Percentiles rank a stretch among this genome's conserved stretches.
Evolutionary conservation across 2,888 invertebrate genomes (phyloP).

Genomic region (Metalampra italica): DNA sequence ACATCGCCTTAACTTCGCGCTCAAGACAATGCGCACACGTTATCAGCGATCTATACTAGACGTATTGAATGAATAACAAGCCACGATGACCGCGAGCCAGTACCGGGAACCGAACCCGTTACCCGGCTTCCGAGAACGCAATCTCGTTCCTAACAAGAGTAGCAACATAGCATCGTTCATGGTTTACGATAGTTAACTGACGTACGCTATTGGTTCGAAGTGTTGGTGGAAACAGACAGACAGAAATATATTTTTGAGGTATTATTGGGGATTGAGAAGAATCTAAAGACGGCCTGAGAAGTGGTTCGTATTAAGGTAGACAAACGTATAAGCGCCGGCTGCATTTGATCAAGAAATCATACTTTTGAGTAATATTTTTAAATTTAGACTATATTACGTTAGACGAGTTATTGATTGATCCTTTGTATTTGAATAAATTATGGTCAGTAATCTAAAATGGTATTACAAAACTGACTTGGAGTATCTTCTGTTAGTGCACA

Average conservation of each 20-base stretch:
- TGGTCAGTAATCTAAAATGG: no score
- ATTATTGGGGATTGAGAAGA: no score
- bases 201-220: neutral
- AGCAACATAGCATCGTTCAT: conserved; percentile 25
- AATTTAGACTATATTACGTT: no score
- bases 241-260: neutral
- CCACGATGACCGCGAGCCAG: conserved; percentile 17
- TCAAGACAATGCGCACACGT: conserved; percentile 38
- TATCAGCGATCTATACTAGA: conserved; percentile 47
- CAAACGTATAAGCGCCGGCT: no score
- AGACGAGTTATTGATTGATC: no score
- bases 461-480: no score
- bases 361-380: no score
- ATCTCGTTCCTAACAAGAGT: conserved; percentile 71
- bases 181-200: neutral
- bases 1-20: neutral
- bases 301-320: no score
- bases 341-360: no score
- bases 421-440: no score
- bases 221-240: neutral
- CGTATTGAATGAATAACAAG: conserved; percentile 55
- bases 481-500: no score
- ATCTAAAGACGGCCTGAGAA: no score
- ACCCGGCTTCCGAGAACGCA: conserved; percentile 44
- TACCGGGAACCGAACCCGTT: conserved; percentile 44